A percentile compares a stretch with the other conserved stretches of the same genome.
Evolutionary conservation across 2,888 invertebrate genomes (phyloP).

Genomic region (Netelia virgata): DNA sequence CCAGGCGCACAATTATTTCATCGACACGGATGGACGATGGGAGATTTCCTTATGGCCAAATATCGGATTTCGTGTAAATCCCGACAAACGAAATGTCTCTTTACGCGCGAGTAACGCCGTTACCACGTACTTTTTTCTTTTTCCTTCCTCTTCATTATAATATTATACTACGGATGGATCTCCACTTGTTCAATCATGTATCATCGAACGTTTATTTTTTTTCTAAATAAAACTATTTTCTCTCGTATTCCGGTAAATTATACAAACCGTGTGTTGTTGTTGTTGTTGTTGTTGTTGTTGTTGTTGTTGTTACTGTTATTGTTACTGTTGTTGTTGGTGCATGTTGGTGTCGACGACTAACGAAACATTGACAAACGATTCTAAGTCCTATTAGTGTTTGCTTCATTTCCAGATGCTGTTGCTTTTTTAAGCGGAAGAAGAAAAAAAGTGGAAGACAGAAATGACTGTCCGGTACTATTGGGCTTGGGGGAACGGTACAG

Average conservation of each 20-base stretch:
- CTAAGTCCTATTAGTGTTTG: conserved; percentile 85
- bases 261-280: too few species aligned
- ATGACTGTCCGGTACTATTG: conserved; percentile 92
- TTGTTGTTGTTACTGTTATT: conserved; percentile 48
- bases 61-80: conserved; percentile 61
- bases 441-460: conserved; percentile 97
- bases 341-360: conserved; percentile 73
- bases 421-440: conserved; percentile 99
- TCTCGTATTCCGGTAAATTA: too few species aligned
- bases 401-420: conserved; percentile 95
- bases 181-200: conserved; percentile 1
- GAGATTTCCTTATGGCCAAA: conserved; percentile 75
- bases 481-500: conserved; percentile 87
- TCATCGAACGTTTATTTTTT: background rate
- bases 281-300: too few species aligned
- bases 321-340: conserved; percentile 69
- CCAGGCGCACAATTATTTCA: conserved; percentile 53
- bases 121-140: background rate
- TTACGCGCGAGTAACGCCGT: background rate
- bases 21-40: conserved; percentile 72
- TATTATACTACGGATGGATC: background rate
- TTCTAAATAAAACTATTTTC: too few species aligned
- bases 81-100: background rate
- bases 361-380: conserved; percentile 76
- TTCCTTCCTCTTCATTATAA: background rate